Conservation (phyloP, 1,140 invertebrate species). For the Temnothorax nylanderi region DNA sequence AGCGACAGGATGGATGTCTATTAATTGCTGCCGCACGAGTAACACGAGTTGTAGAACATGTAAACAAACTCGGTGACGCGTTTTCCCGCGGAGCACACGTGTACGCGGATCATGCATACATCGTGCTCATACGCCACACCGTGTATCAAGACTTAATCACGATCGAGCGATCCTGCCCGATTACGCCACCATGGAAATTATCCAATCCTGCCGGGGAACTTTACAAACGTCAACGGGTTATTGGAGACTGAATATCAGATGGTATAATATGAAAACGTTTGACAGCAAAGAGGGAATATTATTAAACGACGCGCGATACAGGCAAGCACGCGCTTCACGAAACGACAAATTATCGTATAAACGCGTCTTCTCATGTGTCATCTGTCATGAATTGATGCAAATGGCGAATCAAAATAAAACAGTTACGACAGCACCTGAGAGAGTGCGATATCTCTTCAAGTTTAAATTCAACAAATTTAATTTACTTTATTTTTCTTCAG, state of each 20-base stretch:
- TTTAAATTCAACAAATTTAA: neutral
- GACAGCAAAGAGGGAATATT: neutral
- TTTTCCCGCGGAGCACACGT: constrained; percentile 6
- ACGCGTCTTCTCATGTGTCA: neutral
- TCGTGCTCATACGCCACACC: neutral
- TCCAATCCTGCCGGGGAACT: neutral
- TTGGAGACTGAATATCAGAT: neutral
- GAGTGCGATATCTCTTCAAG: neutral
- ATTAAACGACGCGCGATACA: constrained; percentile 5
- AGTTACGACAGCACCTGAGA: neutral
- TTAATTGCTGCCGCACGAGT: constrained; percentile 22
- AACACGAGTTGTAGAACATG: constrained; percentile 27
- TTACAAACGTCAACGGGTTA: constrained; percentile 3
- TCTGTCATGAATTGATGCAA: neutral
- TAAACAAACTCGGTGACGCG: constrained; percentile 50
- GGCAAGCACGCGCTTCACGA: neutral
- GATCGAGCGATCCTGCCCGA: neutral
- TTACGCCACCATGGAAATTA: neutral
- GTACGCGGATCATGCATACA: constrained; percentile 6
- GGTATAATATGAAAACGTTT: neutral
- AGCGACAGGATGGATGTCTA: constrained; percentile 22
- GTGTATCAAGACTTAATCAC: constrained; percentile 35
- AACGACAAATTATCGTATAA: neutral
- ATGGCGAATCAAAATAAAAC: neutral
- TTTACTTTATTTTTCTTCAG: neutral